phyloP scores from a whole-genome alignment of 2,113 vertebrate species.

The Centropus unirufus region DNA sequence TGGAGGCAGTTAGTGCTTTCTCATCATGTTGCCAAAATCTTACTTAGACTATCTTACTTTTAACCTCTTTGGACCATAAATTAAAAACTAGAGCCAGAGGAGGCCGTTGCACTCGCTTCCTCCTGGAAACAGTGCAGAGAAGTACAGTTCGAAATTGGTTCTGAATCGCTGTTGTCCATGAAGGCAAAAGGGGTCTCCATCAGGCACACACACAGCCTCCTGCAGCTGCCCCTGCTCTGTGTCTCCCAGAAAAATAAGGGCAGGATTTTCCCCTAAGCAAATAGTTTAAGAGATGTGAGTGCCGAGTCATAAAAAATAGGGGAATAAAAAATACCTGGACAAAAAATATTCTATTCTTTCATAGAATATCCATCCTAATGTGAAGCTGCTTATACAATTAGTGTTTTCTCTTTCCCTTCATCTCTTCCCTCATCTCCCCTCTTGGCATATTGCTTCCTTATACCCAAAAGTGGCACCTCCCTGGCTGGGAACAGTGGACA shows the following conservation, averaged over 20 bases:
- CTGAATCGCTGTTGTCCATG: rapidly evolving
- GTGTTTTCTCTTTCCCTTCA: neutral
- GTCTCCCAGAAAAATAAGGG: neutral
- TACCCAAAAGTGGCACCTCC: neutral
- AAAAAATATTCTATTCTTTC: no score
- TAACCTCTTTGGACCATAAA: neutral
- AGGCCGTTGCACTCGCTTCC: neutral
- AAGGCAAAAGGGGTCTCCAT: neutral
- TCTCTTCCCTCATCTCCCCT: neutral
- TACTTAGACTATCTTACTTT: neutral
- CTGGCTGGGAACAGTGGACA: neutral
- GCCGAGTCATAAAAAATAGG: neutral
- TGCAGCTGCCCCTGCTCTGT: neutral
- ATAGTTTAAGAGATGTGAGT: neutral
- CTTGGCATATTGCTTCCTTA: neutral
- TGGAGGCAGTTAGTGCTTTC: neutral
- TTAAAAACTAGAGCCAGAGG: neutral
- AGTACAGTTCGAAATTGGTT: neutral
- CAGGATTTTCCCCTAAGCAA: neutral
- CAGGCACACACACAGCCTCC: neutral
- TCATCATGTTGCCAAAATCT: neutral
- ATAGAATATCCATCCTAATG: neutral
- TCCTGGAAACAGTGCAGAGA: neutral
- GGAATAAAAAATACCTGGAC: no score
- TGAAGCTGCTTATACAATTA: neutral